Evolutionary conservation across 2,888 invertebrate species (phyloP), one percentile per base, ranked within the genome.

Genomic region (Eutolmus rufibarbis): DNA sequence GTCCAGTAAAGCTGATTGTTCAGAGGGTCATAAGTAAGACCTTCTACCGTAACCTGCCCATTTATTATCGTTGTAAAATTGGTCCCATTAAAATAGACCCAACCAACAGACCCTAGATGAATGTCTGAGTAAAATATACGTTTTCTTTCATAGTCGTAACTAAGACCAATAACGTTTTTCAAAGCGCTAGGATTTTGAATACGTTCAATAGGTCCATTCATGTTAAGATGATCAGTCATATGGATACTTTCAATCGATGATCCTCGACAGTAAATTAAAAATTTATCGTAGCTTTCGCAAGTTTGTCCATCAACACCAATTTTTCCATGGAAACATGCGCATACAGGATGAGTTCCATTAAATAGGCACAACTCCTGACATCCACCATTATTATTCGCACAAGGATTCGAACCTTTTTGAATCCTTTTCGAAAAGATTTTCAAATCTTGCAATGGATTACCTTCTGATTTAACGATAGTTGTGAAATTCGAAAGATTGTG

Each of bases 91-190:
- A 97, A 97, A 91, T 94, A 94, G 78, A 97, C 97, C 46, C 95
- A 94, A 93, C 96, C 96, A 91, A 98, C 97, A 89, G 96, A 95
- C 87, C 97, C 97, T 90, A 96, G 94, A 91, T 97, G 97, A 89
- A 98, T 97, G 92, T 98, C 98, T 0, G 97, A 97, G 93, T 97
- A 98, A 93, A 97, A 97, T 81, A 97, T 93, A 82, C 95, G 93
- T 89, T 95, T 94, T 46, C 93, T 93, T 88, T 93, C 92, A 92
- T 96, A 97, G 93, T 97, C 96, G 92, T 95, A 97, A 1, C 97
- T 95, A 86, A 98, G 93, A 31, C 97, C 97, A 90, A 98, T 97
- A 9, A 97, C 97, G 93, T 98, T 98, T 87, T 96, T 94, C 95
- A 98, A 96, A 90, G 95, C 93, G 5, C 95, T 95, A 88, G 94